phyloP scores from a whole-genome alignment of 2,797 vertebrate species.

The Australoheros facetus region DNA sequence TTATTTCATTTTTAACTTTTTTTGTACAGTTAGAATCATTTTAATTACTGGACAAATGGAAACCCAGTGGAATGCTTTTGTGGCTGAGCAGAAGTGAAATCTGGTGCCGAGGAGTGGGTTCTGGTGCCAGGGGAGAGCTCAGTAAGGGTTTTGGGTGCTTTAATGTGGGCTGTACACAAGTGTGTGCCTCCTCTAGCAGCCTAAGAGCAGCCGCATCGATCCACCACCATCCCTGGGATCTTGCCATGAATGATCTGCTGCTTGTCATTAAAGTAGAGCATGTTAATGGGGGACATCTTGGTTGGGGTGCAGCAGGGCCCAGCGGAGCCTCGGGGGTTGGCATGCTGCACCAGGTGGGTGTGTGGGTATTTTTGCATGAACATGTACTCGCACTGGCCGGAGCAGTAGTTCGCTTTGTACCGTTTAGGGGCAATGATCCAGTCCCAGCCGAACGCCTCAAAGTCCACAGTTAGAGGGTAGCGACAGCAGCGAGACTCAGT shows the following conservation, averaged over 20 bases:
- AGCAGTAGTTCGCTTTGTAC: slow-evolving; percentile 99
- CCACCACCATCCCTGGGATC: slow-evolving; percentile 99
- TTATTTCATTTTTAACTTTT: slow-evolving; percentile 69
- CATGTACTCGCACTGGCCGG: slow-evolving; percentile 99
- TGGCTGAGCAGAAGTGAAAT: slow-evolving; percentile 68
- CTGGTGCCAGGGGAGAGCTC: slow-evolving; percentile 73
- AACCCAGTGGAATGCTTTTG: slow-evolving; percentile 70
- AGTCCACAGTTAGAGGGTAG: slow-evolving; percentile 97
- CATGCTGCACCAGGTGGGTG: slow-evolving; percentile 97
- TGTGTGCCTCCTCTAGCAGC: slow-evolving; percentile 46
- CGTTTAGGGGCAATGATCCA: slow-evolving; percentile 99
- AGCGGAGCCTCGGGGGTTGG: slow-evolving; percentile 94
- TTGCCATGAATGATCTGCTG: slow-evolving; percentile 99
- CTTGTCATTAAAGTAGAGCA: slow-evolving; percentile 99
- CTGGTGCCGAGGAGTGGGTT: slow-evolving; percentile 68
- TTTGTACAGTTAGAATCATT: slow-evolving; percentile 77
- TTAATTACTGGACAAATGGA: slow-evolving; percentile 70
- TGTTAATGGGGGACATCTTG: slow-evolving; percentile 99
- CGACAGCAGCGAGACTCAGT: slow-evolving; percentile 97
- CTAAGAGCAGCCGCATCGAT: slow-evolving; percentile 97
- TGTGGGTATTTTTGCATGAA: slow-evolving; percentile 99
- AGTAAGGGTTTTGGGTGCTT: slow-evolving; percentile 76
- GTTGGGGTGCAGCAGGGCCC: slow-evolving; percentile 98
- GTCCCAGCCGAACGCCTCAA: slow-evolving; percentile 99
- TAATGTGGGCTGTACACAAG: slow-evolving; percentile 67